Evolutionary conservation across 2,888 invertebrate species (phyloP), one percentile per base, ranked within the genome.

Genomic region (Machimus atricapillus): DNA sequence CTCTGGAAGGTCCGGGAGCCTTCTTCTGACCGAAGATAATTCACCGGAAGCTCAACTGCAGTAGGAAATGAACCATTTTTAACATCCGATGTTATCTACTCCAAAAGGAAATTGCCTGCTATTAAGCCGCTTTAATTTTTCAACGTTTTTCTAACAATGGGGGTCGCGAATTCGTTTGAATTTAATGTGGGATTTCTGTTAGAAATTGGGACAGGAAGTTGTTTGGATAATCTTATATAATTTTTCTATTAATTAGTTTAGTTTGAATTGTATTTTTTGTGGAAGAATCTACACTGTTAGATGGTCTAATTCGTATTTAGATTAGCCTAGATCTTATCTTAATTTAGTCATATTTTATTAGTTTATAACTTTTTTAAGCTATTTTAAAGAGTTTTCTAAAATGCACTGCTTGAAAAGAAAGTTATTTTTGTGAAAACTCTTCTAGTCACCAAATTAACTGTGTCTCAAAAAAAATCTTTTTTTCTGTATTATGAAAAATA

Each of bases 51-150:
- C 52, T 79, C 79, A 79, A 79, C 79, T 79, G 52, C 52, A 79
- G 79, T 46, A 79, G 79, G 79, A 79, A 79, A 79, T 79, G 79
- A 79, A 79, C 79, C 52, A 79, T 79, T 79, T 46, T 79, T 52
- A 79, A 79, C 79, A 79, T 79, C 79, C 79, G 79, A 79, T 79
- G 46, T 27, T 79, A 79, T 78, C 78, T 78, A 12, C 78, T 79
- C 23, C 31, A 8, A 79, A 52, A 27, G 79, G 79, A 79, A 79
- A 79, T 79, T 79, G 79, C 79, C 52, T 23, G 23, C 79, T 79
- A 79, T 79, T 79, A 79, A 79, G 52, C 27, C 27, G 16, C 31
- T 79, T 78, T 79, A 46, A 79, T 27, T 78, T 78, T 78, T 46
- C 43, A 40, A 23, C 40, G 43, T 34, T n/a, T 52, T 23, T 66